These are phyloP conservation scores for Nesidiocoris tenuis DNA, from an alignment of 2,888 invertebrate species.

Conservation along the genomic window DNA sequence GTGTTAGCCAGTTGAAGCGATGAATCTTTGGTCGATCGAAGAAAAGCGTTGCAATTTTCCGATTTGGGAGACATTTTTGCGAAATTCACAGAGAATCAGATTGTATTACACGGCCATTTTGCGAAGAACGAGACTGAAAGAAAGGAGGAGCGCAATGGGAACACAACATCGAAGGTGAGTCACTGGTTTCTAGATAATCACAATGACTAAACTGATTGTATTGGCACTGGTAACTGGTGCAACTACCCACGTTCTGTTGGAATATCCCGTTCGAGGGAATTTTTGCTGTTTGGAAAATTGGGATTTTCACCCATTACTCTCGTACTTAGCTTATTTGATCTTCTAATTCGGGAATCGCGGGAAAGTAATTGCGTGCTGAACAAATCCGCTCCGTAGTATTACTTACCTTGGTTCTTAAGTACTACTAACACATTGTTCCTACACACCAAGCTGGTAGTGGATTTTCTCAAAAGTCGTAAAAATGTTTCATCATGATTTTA, in stretches of 20 bases:
- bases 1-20: constrained; percentile 9
- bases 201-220: not conserved
- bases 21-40: not conserved
- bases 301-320: too few relatives aligned
- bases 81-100: constrained; percentile 6
- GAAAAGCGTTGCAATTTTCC: constrained; percentile 14
- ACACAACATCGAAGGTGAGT: constrained; percentile 11
- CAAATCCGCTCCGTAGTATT: too few relatives aligned
- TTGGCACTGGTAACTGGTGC: constrained; percentile 3
- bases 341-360: too few relatives aligned
- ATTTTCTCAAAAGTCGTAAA: too few relatives aligned
- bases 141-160: not conserved
- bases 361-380: too few relatives aligned
- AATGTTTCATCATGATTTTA: too few relatives aligned
- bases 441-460: too few relatives aligned
- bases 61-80: constrained; percentile 34
- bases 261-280: not conserved
- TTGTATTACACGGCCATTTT: constrained; percentile 35
- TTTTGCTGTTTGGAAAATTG: too few relatives aligned
- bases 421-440: too few relatives aligned
- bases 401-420: too few relatives aligned
- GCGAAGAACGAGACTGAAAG: not conserved
- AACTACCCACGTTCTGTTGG: not conserved
- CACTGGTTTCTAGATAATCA: constrained; percentile 1
- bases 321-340: too few relatives aligned